phyloP scores from a whole-genome alignment of 2,113 vertebrate genomes.

The Vanacampus margaritifer region DNA sequence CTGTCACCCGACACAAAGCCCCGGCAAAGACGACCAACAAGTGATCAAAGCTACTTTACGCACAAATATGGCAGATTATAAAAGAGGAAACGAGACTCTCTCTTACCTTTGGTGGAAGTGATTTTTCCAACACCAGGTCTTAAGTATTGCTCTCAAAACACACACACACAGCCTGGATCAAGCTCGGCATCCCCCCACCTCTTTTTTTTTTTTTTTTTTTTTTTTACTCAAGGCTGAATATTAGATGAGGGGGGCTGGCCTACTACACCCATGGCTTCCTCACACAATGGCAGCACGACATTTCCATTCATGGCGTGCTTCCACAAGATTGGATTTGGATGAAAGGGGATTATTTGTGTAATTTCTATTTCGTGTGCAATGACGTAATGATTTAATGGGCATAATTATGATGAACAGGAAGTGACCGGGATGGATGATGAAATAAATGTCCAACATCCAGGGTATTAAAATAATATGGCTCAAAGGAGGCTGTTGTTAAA shows the following conservation, averaged over 20 bases:
- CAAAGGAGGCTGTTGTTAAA: too few species aligned
- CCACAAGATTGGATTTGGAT: slow-evolving; percentile 9
- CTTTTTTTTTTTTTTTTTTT: slow-evolving; percentile 20
- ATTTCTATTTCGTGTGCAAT: slow-evolving; percentile 9
- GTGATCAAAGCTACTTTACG: not conserved
- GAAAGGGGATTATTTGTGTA: slow-evolving; percentile 10
- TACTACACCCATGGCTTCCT: slow-evolving; percentile 53
- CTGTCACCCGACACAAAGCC: slow-evolving; percentile 10
- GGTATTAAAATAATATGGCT: not conserved
- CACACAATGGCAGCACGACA: slow-evolving; percentile 56
- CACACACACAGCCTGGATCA: slow-evolving; percentile 33
- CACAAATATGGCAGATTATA: not conserved
- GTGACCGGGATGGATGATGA: not conserved
- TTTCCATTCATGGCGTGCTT: slow-evolving; percentile 39
- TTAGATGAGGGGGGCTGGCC: slow-evolving; percentile 66
- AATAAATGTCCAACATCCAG: not conserved
- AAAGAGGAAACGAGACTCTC: not conserved
- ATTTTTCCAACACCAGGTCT: slow-evolving; percentile 12
- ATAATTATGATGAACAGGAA: not conserved
- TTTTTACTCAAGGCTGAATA: slow-evolving; percentile 58
- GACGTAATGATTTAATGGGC: slow-evolving; percentile 7
- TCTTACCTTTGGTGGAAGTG: slow-evolving; percentile 51
- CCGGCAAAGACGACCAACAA: slow-evolving; percentile 8
- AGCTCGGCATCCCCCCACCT: slow-evolving; percentile 55
- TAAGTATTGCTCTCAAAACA: slow-evolving; percentile 37